Evolutionary conservation across 37 sponge, comb jelly and placozoan species (phyloP).

Genomic region (Ephydatia muelleri): DNA sequence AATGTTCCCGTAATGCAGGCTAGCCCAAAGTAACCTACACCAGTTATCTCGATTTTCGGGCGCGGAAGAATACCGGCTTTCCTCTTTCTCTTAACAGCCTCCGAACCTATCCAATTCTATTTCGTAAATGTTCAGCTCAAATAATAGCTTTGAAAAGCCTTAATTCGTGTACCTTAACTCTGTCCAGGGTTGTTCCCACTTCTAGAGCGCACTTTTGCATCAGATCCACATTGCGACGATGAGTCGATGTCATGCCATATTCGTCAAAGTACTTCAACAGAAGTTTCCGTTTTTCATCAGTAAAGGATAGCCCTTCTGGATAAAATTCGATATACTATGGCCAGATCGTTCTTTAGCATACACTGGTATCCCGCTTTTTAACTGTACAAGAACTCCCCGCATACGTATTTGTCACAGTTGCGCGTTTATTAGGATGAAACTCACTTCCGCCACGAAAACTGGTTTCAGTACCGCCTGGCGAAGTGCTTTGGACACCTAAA

Average conservation of each 20-base stretch:
- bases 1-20: neutral
- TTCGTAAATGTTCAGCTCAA: too few species aligned
- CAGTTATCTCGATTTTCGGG: slow-evolving; percentile 77
- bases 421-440: neutral
- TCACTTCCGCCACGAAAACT: neutral
- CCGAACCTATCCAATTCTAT: slow-evolving; percentile 95
- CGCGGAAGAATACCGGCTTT: slow-evolving; percentile 80
- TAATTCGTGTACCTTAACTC: slow-evolving; percentile 88
- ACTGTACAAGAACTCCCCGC: too few species aligned
- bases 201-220: slow-evolving; percentile 63
- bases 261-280: slow-evolving; percentile 78
- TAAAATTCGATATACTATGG: neutral
- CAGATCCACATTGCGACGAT: slow-evolving; percentile 74
- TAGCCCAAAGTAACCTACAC: slow-evolving; percentile 26
- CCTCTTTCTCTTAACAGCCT: slow-evolving; percentile 88
- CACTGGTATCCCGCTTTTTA: neutral
- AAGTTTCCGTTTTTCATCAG: slow-evolving; percentile 57
- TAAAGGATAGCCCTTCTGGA: slow-evolving; percentile 53
- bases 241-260: slow-evolving; percentile 88
- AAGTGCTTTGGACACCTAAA: neutral
- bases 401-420: neutral
- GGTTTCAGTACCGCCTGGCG: neutral
- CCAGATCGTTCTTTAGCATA: neutral
- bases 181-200: slow-evolving; percentile 65
- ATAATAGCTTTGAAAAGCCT: slow-evolving; percentile 37